Percentiles rank a stretch among this genome's conserved stretches.
phyloP scores from a whole-genome alignment of 2,888 invertebrate species.

The Hydrotaea diabolus region DNA sequence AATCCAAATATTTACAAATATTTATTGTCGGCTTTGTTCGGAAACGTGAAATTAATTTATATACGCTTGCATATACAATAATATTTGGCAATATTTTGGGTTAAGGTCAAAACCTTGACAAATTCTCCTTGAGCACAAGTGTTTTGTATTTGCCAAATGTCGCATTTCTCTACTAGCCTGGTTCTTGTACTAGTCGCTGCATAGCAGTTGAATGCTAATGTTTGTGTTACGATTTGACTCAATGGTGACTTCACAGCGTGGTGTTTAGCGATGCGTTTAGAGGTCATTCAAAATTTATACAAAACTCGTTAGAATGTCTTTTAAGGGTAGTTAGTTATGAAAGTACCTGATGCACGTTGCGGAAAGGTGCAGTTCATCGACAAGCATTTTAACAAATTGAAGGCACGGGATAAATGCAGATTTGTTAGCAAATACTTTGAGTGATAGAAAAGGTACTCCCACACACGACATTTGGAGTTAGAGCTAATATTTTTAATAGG shows the following conservation, averaged over 20 bases:
- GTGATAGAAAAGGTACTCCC: no score
- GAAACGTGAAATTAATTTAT: conserved; percentile 74
- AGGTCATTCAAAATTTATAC: conserved; percentile 64
- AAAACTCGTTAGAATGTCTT: conserved; percentile 71
- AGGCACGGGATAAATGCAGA: no score
- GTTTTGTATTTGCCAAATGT: conserved; percentile 1
- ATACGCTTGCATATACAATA: conserved; percentile 66
- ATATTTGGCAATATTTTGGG: conserved; percentile 35
- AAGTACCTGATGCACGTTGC: neutral
- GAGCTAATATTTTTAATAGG: no score
- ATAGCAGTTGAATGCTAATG: neutral
- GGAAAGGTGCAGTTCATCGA: neutral
- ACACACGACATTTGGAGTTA: no score
- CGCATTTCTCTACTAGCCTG: neutral
- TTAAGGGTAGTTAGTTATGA: neutral
- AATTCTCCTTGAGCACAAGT: conserved; percentile 60
- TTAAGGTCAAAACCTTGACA: conserved; percentile 49
- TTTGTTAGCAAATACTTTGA: no score
- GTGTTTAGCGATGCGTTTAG: conserved; percentile 35
- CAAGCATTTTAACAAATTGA: no score
- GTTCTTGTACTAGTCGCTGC: conserved; percentile 32
- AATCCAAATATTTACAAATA: conserved; percentile 74
- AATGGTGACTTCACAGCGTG: conserved; percentile 45
- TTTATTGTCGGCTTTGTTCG: conserved; percentile 25
- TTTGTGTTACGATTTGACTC: conserved; percentile 29